Evolutionary conservation across 2,797 vertebrate species (phyloP).

Genomic region (Ceyx erithaca): DNA sequence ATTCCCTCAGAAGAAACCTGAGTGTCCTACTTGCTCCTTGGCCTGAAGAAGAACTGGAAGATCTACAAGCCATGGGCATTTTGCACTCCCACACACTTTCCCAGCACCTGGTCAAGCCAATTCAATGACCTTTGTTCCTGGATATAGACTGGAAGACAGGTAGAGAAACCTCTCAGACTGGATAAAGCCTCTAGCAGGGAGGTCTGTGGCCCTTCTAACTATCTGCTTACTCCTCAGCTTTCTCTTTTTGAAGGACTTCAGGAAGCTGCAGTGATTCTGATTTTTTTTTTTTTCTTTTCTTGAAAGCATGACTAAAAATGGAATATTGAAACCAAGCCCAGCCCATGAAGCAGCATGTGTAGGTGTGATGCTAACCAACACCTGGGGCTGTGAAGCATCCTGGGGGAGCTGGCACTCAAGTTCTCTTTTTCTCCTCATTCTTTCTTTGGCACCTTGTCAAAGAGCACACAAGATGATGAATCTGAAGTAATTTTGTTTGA

Average conservation of each 20-base stretch:
- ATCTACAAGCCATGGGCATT: background rate
- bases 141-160: background rate
- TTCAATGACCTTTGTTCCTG: background rate
- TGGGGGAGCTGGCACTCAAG: background rate
- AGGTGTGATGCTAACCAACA: slow-evolving; percentile 41
- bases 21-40: background rate
- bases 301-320: slow-evolving; percentile 8
- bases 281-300: background rate
- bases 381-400: background rate
- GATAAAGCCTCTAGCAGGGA: background rate
- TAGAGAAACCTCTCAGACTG: background rate
- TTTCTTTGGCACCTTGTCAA: slow-evolving; percentile 7
- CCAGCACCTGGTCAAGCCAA: background rate
- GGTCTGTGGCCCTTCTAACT: background rate
- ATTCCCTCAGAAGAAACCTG: background rate
- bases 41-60: background rate
- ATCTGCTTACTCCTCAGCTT: background rate
- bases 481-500: background rate
- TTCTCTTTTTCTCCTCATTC: slow-evolving; percentile 1
- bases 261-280: background rate
- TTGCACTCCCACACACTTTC: background rate
- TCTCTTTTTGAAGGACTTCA: background rate
- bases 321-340: background rate
- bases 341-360: background rate
- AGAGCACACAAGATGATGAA: background rate